Evolutionary conservation across 2,113 vertebrate species (phyloP), one percentile per base, ranked within the genome.

Genomic region (Myiagra hebetior): DNA sequence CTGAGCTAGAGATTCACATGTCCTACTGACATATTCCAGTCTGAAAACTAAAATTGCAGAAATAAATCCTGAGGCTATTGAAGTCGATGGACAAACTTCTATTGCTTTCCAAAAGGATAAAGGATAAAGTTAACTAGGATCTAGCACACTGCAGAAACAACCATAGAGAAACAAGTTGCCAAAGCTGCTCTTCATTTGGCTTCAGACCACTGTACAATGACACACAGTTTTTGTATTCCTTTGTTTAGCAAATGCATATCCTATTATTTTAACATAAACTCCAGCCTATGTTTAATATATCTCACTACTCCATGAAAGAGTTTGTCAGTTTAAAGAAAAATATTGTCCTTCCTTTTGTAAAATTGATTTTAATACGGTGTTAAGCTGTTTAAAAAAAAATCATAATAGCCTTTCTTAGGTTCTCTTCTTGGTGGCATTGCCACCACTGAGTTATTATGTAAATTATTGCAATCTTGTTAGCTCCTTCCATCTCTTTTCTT

Each of bases 381-480:
- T 97, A 97, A 97, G 91, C 91, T 97, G 85, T 96, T 97, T 59
- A 73, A 97, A 97, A 97, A 91, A 97, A 97, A 96, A 93, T 94
- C 83, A 68, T 97, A 93, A 91, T 77, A 96, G 62, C 73, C 91
- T 97, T 97, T 86, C 92, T 96, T 94, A 95, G 86, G 91, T 96
- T 97, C 91, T 95, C 84, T 97, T 97, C 85, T 95, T 96, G 83
- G 97, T 97, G 85, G 90, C 84, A 90, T 90, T 96, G 94, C 97
- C 94, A 88, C 97, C 95, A 97, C 95, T 95, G 98, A 97, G 97
- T 98, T 98, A 98, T 98, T 98, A 98, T 98, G 98, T 91, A 98
- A 98, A 98, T 98, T 97, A 96, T 97, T 97, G 97, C 97, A 98
- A 98, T 98, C 98, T 98, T 98, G 98, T 98, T 98, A 98, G 96